A percentile compares a stretch with the other conserved stretches of the same genome.
Conservation (phyloP, 1,140 invertebrate species). For the Diabrotica virgifera region DNA sequence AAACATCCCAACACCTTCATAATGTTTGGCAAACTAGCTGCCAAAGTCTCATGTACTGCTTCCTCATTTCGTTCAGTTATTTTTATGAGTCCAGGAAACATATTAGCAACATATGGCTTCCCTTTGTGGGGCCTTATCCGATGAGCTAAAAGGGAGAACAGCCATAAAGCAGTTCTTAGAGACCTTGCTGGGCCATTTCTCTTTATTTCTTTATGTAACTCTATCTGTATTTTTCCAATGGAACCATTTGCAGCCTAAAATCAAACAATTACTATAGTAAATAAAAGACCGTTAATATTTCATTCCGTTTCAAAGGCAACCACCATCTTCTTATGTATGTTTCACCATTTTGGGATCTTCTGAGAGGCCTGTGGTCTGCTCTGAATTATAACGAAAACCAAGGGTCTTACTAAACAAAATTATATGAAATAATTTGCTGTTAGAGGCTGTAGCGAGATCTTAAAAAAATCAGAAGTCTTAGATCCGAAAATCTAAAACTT, state of each 20-base stretch:
- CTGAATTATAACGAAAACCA: no score
- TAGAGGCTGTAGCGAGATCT: no score
- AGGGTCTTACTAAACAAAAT: no score
- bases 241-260: slow-evolving; percentile 52
- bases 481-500: no score
- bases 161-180: slow-evolving; percentile 67
- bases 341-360: no score
- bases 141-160: slow-evolving; percentile 72
- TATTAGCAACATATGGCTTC: slow-evolving; percentile 71
- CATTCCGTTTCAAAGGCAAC: no score
- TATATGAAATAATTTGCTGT: no score
- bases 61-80: slow-evolving; percentile 70
- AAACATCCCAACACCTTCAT: slow-evolving; percentile 68
- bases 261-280: not conserved
- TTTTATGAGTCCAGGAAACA: slow-evolving; percentile 66
- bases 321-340: no score
- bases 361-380: no score
- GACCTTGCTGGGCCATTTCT: slow-evolving; percentile 69
- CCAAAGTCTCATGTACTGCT: slow-evolving; percentile 69
- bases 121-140: slow-evolving; percentile 70
- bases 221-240: slow-evolving; percentile 69
- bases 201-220: slow-evolving; percentile 78
- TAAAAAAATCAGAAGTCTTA: no score
- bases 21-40: slow-evolving; percentile 65
- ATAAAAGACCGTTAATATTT: no score